Conservation (phyloP, 2,888 invertebrate genomes). For the Drosophila aldrichi region DNA sequence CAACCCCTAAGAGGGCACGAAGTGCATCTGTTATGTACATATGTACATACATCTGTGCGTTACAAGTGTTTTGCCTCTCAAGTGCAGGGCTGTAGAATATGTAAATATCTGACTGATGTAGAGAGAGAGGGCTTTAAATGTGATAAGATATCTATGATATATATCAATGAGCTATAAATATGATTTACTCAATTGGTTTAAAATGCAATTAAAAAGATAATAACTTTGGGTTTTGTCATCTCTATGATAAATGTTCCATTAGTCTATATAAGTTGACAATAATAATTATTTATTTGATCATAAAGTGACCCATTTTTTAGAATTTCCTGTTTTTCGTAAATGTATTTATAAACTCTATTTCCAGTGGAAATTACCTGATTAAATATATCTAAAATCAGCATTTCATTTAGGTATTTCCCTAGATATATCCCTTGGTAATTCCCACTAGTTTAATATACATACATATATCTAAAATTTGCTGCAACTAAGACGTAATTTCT, state of each 20-base stretch:
- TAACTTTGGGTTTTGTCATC: background rate
- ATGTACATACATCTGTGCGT: conserved; percentile 38
- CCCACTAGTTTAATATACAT: no score
- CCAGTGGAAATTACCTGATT: background rate
- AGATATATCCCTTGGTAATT: background rate
- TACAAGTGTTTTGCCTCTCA: conserved; percentile 45
- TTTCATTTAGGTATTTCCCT: background rate
- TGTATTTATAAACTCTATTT: background rate
- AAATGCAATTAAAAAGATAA: conserved; percentile 2
- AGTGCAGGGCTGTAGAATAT: conserved; percentile 27
- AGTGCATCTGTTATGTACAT: conserved; percentile 49
- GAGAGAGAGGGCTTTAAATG: background rate
- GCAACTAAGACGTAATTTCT: background rate
- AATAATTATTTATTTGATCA: background rate
- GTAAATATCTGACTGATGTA: background rate
- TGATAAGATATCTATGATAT: background rate
- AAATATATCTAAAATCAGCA: background rate
- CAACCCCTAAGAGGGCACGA: conserved; percentile 43
- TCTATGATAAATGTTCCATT: background rate
- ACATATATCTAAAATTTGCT: background rate
- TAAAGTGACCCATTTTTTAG: background rate
- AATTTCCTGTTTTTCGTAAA: background rate
- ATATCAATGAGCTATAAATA: background rate
- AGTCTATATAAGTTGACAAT: background rate
- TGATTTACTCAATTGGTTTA: conserved; percentile 3